Conservation (phyloP, 1,140 invertebrate species). For the Varroa destructor region DNA sequence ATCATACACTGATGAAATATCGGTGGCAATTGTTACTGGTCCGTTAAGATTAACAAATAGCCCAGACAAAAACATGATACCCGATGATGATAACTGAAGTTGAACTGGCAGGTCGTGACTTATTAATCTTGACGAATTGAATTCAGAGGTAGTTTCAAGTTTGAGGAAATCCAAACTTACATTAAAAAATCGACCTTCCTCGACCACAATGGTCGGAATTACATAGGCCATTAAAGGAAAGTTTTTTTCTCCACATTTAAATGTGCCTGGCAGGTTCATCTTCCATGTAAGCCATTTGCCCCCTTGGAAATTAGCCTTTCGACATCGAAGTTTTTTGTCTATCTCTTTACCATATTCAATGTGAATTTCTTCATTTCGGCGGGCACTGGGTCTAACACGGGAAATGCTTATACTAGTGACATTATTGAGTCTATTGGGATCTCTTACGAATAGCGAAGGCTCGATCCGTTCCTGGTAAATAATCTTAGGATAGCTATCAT, state of each 20-base stretch:
- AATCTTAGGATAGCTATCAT: background rate
- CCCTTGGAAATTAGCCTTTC: background rate
- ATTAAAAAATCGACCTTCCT: constrained; percentile 12
- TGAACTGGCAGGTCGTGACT: too few species aligned
- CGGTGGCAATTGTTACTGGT: background rate
- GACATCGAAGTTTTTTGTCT: background rate
- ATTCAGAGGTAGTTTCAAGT: background rate
- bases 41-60: background rate
- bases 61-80: constrained; percentile 4
- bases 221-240: background rate
- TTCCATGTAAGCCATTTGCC: background rate
- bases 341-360: background rate
- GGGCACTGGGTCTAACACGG: background rate
- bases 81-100: background rate
- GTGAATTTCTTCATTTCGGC: background rate
- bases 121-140: too few species aligned
- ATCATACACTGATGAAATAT: too few species aligned
- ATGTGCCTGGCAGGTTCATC: background rate
- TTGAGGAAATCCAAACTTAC: constrained; percentile 17
- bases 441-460: background rate
- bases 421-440: background rate
- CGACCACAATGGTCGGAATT: background rate
- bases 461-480: background rate
- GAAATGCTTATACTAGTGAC: background rate
- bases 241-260: background rate